Evolutionary conservation across 2,888 invertebrate species (phyloP), one percentile per base, ranked within the genome.

Genomic region (Theodoxus fluviatilis): DNA sequence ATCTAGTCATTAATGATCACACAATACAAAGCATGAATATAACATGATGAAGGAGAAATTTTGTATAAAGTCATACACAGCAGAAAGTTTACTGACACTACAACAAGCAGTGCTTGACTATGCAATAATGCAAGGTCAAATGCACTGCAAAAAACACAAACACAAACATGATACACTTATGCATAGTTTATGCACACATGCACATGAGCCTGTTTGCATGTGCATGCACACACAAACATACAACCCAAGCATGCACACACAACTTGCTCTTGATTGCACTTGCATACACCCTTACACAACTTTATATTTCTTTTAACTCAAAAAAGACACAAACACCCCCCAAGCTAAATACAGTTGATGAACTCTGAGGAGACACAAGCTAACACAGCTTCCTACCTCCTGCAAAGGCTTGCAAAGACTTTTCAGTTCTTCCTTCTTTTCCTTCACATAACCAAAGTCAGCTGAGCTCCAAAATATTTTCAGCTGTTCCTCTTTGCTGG

Each of bases 381-480:
- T 18, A 18, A 69, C 33, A 67, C 7, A 3, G 47, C 9, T 49
- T 52, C 75, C 49, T 84, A 90, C 91, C 77, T 88, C 74, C 71
- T 88, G 86, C 25, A 89, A 80, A 3, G 91, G 90, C 75, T 88
- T 85, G 80, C 92, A 92, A 57, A 91, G 84, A 1, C 89, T 77
- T 77, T 86, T 88, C 85, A 91, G 86, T 78, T 90, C 89, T 57
- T 88, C 86, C 57, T 87, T 80, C 75, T 90, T 89, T 73, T 90
- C 89, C 72, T 86, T 84, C 1, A 92, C 85, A 78, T 91, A 91
- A 78, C 98, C 98, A 89, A 98, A 98, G 89, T 98, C 98, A 0
- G 94, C 96, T 89, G 95, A 94, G 0, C 92, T 91, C 88, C 93
- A 96, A 89, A 97, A 98, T 12, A 93, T 93, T 70, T 93, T 90